phyloP scores from a whole-genome alignment of 2,113 vertebrate genomes.

The Takifugu bimaculatus region DNA sequence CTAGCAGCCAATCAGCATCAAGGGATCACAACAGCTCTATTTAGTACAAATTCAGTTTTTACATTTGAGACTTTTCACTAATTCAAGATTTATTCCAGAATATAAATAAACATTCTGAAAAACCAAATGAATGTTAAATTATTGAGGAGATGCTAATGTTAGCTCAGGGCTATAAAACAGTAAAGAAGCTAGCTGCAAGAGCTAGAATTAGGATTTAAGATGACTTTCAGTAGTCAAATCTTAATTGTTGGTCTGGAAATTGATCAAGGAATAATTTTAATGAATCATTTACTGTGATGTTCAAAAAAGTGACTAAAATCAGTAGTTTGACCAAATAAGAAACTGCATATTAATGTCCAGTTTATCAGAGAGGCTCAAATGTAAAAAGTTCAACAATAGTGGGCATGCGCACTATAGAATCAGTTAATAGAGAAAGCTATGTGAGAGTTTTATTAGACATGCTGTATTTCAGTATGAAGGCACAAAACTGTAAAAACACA shows the following conservation, averaged over 20 bases:
- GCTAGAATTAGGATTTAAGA: no score
- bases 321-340: background rate
- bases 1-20: constrained; percentile 40
- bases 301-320: background rate
- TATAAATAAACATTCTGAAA: background rate
- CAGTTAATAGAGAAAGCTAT: background rate
- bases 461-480: constrained; percentile 18
- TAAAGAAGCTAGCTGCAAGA: no score
- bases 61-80: constrained; percentile 10
- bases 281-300: no score
- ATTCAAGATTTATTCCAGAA: background rate
- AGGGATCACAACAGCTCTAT: constrained; percentile 17
- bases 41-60: background rate
- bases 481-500: background rate
- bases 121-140: no score
- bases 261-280: background rate
- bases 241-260: background rate
- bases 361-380: no score
- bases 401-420: constrained; percentile 12
- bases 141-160: no score
- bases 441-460: constrained; percentile 6
- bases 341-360: no score
- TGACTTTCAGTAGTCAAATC: no score
- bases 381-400: no score
- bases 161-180: no score